Evolutionary conservation across 2,113 vertebrate genomes (phyloP).

Genomic region (Phoenicopterus ruber): DNA sequence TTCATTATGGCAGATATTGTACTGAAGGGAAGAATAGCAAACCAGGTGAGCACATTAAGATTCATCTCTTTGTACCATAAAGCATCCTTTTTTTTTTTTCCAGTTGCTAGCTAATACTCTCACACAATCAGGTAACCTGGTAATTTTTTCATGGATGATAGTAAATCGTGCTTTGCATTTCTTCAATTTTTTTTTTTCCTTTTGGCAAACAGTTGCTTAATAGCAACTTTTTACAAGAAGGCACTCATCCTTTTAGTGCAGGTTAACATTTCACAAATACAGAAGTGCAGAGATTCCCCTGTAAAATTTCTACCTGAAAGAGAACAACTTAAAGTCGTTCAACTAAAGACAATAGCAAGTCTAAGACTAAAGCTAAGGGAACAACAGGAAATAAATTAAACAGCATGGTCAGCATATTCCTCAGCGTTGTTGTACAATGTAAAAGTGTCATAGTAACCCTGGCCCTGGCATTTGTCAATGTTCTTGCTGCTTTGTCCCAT

Average conservation of each 20-base stretch:
- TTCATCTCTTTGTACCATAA: neutral
- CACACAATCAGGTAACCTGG: neutral
- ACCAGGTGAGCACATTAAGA: fast-evolving
- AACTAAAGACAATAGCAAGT: neutral
- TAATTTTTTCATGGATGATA: neutral
- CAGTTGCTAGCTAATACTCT: neutral
- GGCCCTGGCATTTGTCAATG: neutral
- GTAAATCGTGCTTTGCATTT: neutral
- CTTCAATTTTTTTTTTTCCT: neutral
- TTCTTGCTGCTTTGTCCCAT: neutral
- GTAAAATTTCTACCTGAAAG: neutral
- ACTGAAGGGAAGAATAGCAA: neutral
- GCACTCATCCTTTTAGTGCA: neutral
- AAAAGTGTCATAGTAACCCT: neutral
- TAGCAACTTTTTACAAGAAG: neutral
- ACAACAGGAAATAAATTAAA: neutral
- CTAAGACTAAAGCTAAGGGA: neutral
- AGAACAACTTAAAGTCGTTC: neutral
- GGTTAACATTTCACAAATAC: neutral
- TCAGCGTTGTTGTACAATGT: neutral
- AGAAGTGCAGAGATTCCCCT: neutral
- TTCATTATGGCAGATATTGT: neutral
- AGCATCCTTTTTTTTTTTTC: neutral
- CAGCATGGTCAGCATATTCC: neutral
- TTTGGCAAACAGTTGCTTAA: neutral